A percentile compares a stretch with the other conserved stretches of the same genome.
These are phyloP conservation scores for Aurelia sp. DNA, from an alignment of 30 jellyfish, hydroid and myxozoan species.

Conservation along the genomic window DNA sequence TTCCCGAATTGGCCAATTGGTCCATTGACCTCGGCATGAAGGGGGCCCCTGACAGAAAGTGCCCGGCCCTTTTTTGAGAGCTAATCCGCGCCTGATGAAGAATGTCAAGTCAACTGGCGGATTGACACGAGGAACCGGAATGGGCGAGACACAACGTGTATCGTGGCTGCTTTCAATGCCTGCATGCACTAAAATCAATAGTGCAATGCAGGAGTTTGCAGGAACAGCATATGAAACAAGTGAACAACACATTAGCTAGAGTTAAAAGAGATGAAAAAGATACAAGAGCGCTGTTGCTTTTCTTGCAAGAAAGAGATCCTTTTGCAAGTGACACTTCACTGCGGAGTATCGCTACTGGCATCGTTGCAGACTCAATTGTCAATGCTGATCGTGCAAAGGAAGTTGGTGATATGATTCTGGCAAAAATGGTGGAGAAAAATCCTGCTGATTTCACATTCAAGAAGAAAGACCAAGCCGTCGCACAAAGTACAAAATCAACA, in stretches of 20 bases:
- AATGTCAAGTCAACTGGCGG: constrained; percentile 54
- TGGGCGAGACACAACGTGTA: constrained; percentile 33
- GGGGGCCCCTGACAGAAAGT: too few relatives aligned
- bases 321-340: constrained; percentile 16
- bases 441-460: constrained; percentile 31
- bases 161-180: constrained; percentile 53
- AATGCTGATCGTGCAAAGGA: constrained; percentile 39
- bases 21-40: too few relatives aligned
- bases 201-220: constrained; percentile 51
- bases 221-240: constrained; percentile 30
- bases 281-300: background rate
- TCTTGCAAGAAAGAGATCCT: constrained; percentile 30
- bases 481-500: constrained; percentile 6
- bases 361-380: constrained; percentile 32
- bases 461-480: constrained; percentile 34
- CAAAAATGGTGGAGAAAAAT: constrained; percentile 4
- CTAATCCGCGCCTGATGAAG: too few relatives aligned
- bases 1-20: too few relatives aligned
- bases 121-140: constrained; percentile 54
- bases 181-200: constrained; percentile 35
- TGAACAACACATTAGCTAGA: constrained; percentile 60
- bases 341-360: constrained; percentile 51
- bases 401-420: constrained; percentile 35
- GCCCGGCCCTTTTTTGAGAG: too few relatives aligned
- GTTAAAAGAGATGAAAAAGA: constrained; percentile 40